Evolutionary conservation across 1,140 invertebrate genomes (phyloP).

Genomic region (Ectropis grisescens): DNA sequence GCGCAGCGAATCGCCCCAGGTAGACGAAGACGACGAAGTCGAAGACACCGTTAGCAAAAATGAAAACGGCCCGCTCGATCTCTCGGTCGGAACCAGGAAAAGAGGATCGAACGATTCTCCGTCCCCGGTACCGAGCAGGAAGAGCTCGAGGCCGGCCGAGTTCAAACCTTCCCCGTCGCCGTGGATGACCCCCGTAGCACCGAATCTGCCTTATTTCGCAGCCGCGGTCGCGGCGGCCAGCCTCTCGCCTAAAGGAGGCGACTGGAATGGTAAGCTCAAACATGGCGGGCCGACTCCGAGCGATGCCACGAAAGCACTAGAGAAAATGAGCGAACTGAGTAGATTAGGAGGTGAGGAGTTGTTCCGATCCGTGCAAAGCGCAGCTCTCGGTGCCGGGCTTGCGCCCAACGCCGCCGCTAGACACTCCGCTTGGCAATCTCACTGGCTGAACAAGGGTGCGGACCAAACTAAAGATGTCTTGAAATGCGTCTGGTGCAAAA

Average conservation of each 20-base stretch:
- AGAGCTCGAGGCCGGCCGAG: slow-evolving; percentile 75
- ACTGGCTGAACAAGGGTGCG: slow-evolving; percentile 94
- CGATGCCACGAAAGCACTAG: slow-evolving; percentile 88
- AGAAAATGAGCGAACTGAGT: slow-evolving; percentile 93
- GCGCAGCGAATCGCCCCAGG: slow-evolving; percentile 68
- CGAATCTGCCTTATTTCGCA: slow-evolving; percentile 83
- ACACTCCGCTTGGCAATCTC: slow-evolving; percentile 93
- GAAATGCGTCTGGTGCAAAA: slow-evolving; percentile 96
- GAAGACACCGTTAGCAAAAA: slow-evolving; percentile 77
- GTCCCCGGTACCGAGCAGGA: slow-evolving; percentile 73
- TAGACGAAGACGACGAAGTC: slow-evolving; percentile 70
- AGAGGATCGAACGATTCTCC: slow-evolving; percentile 76
- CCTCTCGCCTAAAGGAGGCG: slow-evolving; percentile 79
- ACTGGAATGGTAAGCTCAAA: slow-evolving; percentile 88
- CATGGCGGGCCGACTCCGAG: slow-evolving; percentile 75
- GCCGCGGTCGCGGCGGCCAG: slow-evolving; percentile 83
- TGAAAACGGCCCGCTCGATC: slow-evolving; percentile 83
- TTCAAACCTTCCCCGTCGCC: slow-evolving; percentile 78
- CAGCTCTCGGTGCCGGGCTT: slow-evolving; percentile 53
- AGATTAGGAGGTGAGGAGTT: slow-evolving; percentile 84
- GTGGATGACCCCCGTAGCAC: slow-evolving; percentile 84
- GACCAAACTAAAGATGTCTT: slow-evolving; percentile 94
- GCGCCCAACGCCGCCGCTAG: slow-evolving; percentile 72
- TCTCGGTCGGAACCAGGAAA: slow-evolving; percentile 82
- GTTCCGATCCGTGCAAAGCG: slow-evolving; percentile 74